phyloP scores from a whole-genome alignment of 2,797 vertebrate species.

The Molossus molossus region DNA sequence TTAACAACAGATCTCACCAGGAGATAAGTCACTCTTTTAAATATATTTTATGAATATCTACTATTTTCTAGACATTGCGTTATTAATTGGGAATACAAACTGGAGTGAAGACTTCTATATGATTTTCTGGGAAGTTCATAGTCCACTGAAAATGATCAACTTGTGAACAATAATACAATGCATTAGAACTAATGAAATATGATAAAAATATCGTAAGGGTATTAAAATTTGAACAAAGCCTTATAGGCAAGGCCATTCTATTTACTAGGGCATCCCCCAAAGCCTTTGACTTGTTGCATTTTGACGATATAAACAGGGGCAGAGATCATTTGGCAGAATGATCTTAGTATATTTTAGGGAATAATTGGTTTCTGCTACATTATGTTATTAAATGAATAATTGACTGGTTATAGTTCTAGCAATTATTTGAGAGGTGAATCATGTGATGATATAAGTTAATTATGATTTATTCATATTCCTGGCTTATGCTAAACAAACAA shows the following conservation, averaged over 20 bases:
- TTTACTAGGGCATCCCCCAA: not conserved
- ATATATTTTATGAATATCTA: not conserved
- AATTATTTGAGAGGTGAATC: constrained; percentile 32
- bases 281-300: not conserved
- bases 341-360: constrained; percentile 3
- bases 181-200: constrained; percentile 25
- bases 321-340: not conserved
- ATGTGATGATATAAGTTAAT: constrained; percentile 54
- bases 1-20: not conserved
- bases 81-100: not conserved
- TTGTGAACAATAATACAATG: not conserved
- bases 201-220: not conserved
- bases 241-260: not conserved
- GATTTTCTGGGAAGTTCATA: not conserved
- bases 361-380: constrained; percentile 9
- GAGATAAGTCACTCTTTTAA: not conserved
- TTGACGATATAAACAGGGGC: not conserved
- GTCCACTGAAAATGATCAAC: not conserved
- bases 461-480: constrained; percentile 70
- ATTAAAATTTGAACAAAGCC: not conserved
- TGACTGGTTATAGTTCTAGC: not conserved
- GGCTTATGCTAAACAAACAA: constrained; percentile 67
- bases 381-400: constrained; percentile 14
- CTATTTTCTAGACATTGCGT: not conserved
- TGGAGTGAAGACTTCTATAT: not conserved